A percentile compares a stretch with the other conserved stretches of the same genome.
Conservation (phyloP, 2,888 invertebrate genomes). For the Leptarthrus brevirostris region DNA sequence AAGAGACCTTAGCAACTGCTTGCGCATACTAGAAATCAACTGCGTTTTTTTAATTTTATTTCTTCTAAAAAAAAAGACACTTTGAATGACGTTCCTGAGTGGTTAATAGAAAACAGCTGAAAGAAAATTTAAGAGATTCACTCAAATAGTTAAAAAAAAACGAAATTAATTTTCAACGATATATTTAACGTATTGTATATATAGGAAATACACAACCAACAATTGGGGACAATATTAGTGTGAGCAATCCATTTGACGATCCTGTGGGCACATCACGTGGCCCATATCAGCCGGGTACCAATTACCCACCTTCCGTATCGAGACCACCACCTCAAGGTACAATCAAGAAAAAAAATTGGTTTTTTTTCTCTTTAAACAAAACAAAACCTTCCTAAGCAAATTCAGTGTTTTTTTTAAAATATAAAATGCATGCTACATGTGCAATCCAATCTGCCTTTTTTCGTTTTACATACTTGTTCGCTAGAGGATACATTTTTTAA, state of each 20-base stretch:
- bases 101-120: constrained; percentile 36
- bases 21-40: background rate
- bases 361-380: constrained; percentile 38
- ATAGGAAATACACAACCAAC: constrained; percentile 62
- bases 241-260: constrained; percentile 89
- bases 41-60: too few relatives aligned
- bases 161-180: background rate
- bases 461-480: constrained; percentile 24
- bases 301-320: constrained; percentile 64
- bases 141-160: constrained; percentile 10
- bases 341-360: constrained; percentile 35
- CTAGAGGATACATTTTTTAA: too few relatives aligned
- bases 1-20: background rate
- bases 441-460: constrained; percentile 42
- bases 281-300: constrained; percentile 66
- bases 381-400: constrained; percentile 22
- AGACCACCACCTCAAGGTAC: constrained; percentile 66
- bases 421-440: constrained; percentile 38
- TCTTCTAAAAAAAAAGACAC: background rate
- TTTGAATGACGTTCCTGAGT: background rate
- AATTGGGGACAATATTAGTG: constrained; percentile 81
- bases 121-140: background rate
- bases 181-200: constrained; percentile 37
- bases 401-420: constrained; percentile 24
- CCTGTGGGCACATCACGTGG: constrained; percentile 65